These are phyloP conservation scores for Drosophila nasuta DNA, from an alignment of 1,140 invertebrate genomes.

Conservation along the genomic window DNA sequence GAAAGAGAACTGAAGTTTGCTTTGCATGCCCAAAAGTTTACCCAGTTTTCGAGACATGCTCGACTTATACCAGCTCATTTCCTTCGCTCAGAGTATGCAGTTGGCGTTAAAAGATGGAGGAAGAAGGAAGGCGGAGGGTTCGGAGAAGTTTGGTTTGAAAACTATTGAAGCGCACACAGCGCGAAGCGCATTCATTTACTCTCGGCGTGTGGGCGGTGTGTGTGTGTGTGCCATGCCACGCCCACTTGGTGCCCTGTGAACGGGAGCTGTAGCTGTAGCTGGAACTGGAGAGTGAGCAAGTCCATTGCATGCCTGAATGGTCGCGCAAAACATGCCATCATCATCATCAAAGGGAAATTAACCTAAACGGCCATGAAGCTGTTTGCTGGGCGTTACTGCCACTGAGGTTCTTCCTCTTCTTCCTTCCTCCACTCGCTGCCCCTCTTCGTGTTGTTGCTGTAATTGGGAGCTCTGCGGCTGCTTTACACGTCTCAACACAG, in stretches of 20 bases:
- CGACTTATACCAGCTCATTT: constrained; percentile 19
- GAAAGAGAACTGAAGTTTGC: constrained; percentile 27
- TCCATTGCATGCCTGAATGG: constrained; percentile 78
- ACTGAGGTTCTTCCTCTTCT: constrained; percentile 20
- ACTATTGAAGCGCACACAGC: constrained; percentile 72
- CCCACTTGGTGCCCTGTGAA: constrained; percentile 28
- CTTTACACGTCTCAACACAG: constrained; percentile 37
- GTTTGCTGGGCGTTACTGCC: constrained; percentile 54
- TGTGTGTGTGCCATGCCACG: neutral
- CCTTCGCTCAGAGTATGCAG: neutral
- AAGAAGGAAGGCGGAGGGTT: neutral
- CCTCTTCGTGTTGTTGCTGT: constrained; percentile 23
- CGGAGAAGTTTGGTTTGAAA: constrained; percentile 43
- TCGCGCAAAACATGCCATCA: constrained; percentile 79
- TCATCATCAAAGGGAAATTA: constrained; percentile 80
- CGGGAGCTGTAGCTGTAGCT: constrained; percentile 5
- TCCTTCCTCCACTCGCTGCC: neutral
- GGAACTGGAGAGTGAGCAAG: constrained; percentile 56
- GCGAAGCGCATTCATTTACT: constrained; percentile 68
- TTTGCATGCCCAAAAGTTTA: constrained; percentile 44
- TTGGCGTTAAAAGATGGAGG: constrained; percentile 1
- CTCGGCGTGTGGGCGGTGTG: constrained; percentile 20
- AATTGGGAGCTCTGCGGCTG: constrained; percentile 42
- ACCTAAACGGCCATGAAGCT: constrained; percentile 80
- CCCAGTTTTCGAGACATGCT: constrained; percentile 25